Percentiles rank a stretch among this genome's conserved stretches.
These are phyloP conservation scores for Lasiommata megera DNA, from an alignment of 2,888 invertebrate species.

Conservation along the genomic window DNA sequence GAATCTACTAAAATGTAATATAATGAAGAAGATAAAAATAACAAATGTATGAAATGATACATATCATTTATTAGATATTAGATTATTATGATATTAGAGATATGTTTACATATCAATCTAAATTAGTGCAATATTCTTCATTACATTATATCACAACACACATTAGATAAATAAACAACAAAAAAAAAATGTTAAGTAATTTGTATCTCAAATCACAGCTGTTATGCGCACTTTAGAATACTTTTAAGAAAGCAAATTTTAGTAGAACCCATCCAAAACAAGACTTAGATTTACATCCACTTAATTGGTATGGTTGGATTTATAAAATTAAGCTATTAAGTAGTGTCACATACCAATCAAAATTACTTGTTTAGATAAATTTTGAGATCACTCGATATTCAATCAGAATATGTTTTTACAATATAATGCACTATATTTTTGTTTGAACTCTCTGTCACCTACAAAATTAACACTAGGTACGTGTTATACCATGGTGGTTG, in stretches of 20 bases:
- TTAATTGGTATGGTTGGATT: neutral
- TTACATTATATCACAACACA: constrained; percentile 28
- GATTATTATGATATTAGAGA: no score
- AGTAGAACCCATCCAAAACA: constrained; percentile 20
- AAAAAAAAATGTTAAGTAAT: constrained; percentile 1
- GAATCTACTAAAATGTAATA: constrained; percentile 51
- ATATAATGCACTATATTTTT: constrained; percentile 22
- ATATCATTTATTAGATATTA: no score
- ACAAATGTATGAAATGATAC: no score
- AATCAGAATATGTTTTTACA: neutral
- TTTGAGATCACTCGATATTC: constrained; percentile 1
- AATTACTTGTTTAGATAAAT: constrained; percentile 12
- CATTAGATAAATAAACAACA: constrained; percentile 9
- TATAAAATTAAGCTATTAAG: neutral
- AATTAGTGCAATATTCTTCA: constrained; percentile 6
- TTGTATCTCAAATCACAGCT: constrained; percentile 9
- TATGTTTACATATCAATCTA: no score
- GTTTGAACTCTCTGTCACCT: constrained; percentile 23
- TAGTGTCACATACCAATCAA: neutral
- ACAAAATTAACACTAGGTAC: constrained; percentile 21
- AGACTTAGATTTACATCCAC: constrained; percentile 14
- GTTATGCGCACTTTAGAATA: constrained; percentile 21
- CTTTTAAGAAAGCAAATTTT: constrained; percentile 15
- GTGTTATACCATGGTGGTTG: constrained; percentile 49
- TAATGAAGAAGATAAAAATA: constrained; percentile 26